These are phyloP conservation scores for Poeciliopsis gracilis DNA, from an alignment of 2,797 vertebrate species.

Conservation along the genomic window DNA sequence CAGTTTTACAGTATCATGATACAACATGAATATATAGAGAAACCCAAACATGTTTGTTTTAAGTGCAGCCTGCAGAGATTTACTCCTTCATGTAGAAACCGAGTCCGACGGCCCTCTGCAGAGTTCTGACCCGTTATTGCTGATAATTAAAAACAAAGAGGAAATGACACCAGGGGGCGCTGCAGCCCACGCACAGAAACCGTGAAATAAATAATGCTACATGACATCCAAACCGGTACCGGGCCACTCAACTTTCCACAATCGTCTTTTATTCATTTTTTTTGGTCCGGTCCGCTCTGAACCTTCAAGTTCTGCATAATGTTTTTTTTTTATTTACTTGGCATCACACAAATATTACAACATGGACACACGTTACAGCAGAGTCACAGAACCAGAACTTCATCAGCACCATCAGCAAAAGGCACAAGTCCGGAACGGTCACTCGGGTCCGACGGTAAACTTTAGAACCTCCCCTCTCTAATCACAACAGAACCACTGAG, in stretches of 20 bases:
- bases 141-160: constrained; percentile 32
- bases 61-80: not conserved
- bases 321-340: not conserved
- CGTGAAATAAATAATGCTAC: constrained; percentile 60
- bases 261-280: not conserved
- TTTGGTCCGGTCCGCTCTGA: not conserved
- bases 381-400: constrained; percentile 1
- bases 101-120: not conserved
- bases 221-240: constrained; percentile 32
- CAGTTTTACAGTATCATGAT: constrained; percentile 68
- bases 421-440: constrained; percentile 90
- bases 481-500: not conserved
- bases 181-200: not conserved
- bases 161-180: not conserved
- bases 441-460: not conserved
- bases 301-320: not conserved
- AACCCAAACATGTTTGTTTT: constrained; percentile 31
- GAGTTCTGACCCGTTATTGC: constrained; percentile 55
- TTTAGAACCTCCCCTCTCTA: not conserved
- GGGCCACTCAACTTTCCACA: not conserved
- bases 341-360: constrained; percentile 1
- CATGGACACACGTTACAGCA: not conserved
- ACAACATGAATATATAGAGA: constrained; percentile 45
- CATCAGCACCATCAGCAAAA: constrained; percentile 92
- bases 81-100: not conserved